Evolutionary conservation across 2,888 invertebrate species (phyloP).

Genomic region (Drosophila picticornis): DNA sequence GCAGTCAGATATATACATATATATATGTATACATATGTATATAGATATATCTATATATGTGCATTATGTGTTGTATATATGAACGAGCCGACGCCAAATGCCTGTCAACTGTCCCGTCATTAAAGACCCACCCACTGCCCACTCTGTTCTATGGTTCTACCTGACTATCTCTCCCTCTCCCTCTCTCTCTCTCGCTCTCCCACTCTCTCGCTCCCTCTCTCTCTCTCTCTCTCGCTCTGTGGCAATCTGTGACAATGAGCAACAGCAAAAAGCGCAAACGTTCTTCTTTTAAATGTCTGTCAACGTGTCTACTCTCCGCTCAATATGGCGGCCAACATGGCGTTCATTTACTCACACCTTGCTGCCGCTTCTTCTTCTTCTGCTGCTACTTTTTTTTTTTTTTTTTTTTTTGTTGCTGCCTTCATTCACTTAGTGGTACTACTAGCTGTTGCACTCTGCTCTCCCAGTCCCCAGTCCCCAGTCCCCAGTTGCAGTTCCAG

Average conservation of each 20-base stretch:
- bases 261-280: constrained; percentile 64
- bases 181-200: neutral
- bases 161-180: neutral
- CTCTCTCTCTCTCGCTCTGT: constrained; percentile 5
- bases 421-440: constrained; percentile 55
- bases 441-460: constrained; percentile 29
- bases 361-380: neutral
- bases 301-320: constrained; percentile 57
- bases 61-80: constrained; percentile 35
- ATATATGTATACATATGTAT: constrained; percentile 12
- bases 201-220: neutral
- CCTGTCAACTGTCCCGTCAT: constrained; percentile 8
- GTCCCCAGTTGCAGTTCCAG: constrained; percentile 7
- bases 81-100: constrained; percentile 16
- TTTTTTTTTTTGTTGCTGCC: constrained; percentile 15
- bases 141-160: neutral
- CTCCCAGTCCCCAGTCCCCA: constrained; percentile 7
- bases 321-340: constrained; percentile 83
- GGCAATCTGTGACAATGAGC: constrained; percentile 63
- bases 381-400: neutral
- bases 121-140: constrained; percentile 16
- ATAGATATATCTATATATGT: constrained; percentile 13
- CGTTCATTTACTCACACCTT: constrained; percentile 69
- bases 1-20: neutral
- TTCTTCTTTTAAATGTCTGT: constrained; percentile 70